phyloP scores from a whole-genome alignment of 2,113 vertebrate species.

The Scolopax mira region DNA sequence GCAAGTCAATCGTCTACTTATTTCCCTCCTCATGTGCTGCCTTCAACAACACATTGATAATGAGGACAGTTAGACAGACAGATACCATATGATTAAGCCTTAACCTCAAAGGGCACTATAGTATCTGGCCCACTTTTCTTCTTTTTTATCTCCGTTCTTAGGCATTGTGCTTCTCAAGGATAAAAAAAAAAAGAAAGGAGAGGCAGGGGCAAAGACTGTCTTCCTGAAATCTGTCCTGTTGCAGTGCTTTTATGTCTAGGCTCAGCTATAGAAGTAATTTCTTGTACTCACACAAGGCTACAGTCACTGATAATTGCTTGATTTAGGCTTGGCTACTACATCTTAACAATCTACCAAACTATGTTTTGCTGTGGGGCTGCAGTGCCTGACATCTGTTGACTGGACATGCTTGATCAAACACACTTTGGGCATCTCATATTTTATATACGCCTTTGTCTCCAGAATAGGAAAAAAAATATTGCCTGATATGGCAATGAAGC shows the following conservation, averaged over 20 bases:
- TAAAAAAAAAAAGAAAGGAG: background rate
- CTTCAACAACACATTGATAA: background rate
- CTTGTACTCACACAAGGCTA: background rate
- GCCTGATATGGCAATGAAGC: background rate
- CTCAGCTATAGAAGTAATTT: background rate
- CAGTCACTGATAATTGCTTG: background rate
- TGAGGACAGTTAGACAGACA: background rate
- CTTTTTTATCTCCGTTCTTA: background rate
- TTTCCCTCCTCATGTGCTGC: background rate
- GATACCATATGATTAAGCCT: background rate
- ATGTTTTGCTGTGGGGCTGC: fast-evolving
- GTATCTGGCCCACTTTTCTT: background rate
- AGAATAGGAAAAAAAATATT: background rate
- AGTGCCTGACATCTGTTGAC: background rate
- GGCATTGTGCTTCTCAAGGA: background rate
- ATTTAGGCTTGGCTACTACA: background rate
- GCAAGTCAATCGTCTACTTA: background rate
- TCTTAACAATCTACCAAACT: background rate
- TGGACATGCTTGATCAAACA: background rate
- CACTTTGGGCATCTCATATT: background rate
- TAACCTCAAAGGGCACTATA: background rate
- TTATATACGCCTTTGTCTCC: background rate
- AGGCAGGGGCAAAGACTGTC: background rate
- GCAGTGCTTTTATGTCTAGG: background rate
- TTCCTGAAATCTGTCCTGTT: background rate